A percentile compares a stretch with the other conserved stretches of the same genome.
Evolutionary conservation across 1,140 invertebrate species (phyloP).

Genomic region (Diploscapter pachys): DNA sequence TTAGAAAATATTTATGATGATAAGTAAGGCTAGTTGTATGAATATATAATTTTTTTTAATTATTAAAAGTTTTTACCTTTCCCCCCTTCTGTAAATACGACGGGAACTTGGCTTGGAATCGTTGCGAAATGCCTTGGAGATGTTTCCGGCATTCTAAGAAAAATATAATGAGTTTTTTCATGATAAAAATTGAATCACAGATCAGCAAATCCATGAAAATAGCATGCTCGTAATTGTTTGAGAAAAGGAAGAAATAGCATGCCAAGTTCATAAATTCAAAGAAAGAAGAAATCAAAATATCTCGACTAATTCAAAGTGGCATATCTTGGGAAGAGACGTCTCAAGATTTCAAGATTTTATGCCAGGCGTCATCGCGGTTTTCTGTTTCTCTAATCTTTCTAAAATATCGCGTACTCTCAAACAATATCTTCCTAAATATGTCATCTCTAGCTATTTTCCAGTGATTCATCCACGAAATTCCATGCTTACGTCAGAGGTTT

Average conservation of each 20-base stretch:
- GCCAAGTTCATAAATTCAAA: conserved; percentile 14
- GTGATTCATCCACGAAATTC: no score
- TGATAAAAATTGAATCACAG: background rate
- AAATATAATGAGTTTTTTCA: background rate
- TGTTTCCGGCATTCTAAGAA: conserved; percentile 26
- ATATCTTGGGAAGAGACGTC: background rate
- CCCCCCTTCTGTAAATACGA: conserved; percentile 28
- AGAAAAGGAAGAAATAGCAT: conserved; percentile 3
- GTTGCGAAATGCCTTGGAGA: conserved; percentile 17
- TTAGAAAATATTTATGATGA: no score
- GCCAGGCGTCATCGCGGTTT: no score
- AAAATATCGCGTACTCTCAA: no score
- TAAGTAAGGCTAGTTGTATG: background rate
- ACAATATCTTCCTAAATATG: no score
- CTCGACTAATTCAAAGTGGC: background rate
- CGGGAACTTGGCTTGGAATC: conserved; percentile 34
- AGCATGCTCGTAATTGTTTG: conserved; percentile 4
- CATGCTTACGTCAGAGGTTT: no score
- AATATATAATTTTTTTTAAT: background rate
- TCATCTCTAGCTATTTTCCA: no score
- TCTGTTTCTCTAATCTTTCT: no score
- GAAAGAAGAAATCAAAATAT: background rate
- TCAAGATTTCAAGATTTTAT: background rate
- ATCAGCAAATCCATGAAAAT: conserved; percentile 5
- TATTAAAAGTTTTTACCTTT: conserved; percentile 22